Evolutionary conservation across 2,888 invertebrate genomes (phyloP), one percentile per base, ranked within the genome.

Genomic region (Chesias legatella): DNA sequence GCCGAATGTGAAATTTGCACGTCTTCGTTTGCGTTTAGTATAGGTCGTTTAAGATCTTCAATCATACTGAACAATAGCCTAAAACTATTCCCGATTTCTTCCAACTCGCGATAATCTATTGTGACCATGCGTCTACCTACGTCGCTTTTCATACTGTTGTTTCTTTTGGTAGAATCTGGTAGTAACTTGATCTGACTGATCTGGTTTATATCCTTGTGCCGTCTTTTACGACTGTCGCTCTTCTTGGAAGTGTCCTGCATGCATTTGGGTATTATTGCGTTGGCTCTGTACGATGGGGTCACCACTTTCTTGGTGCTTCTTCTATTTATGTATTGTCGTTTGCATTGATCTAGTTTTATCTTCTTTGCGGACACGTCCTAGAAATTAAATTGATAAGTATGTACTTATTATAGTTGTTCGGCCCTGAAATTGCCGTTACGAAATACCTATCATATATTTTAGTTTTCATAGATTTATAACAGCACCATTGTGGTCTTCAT

Each of bases 271-370:
- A 69, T 57, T 7, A 79, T 58, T 6, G 75, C 67, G 27, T 66
- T 73, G 0, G 70, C 72, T 58, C 74, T 67, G 41, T 73, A 69
- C 0, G 63, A 53, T 1, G 79, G 79, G 6, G 62, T 69, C 0
- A 69, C 55, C 0, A 64, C 52, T 47, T 66, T 73, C 49, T 63
- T 73, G 41, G 53, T 62, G 6, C 53, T 60, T 34, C 53, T 59
- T 53, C 62, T 67, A 34, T 73, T 73, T n/a, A 46, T 42, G 50
- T 70, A 71, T 33, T 73, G 68, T 23, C 68, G 66, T 43, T 58
- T 60, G 31, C 53, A 55, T 6, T 37, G 50, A 24, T 71, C 67
- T 39, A 66, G 43, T 56, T 69, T 73, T 8, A 55, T 44, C 48
- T 61, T 73, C 42, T 68, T 72, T 20, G 31, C 40, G 6, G 56